These are phyloP conservation scores for Mus caroli DNA, from an alignment of 2,797 vertebrate species.

Conservation along the genomic window DNA sequence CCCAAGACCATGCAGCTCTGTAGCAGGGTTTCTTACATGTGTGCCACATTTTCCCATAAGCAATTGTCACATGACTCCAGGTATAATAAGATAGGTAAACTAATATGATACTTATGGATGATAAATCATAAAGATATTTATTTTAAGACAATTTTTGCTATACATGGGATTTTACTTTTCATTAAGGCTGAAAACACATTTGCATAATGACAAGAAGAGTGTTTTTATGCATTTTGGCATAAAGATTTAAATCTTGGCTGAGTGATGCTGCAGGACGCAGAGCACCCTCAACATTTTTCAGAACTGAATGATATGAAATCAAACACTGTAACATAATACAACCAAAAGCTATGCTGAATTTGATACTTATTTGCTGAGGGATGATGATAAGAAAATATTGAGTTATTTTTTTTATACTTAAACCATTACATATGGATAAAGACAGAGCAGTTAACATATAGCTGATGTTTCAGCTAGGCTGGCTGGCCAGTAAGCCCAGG, in stretches of 20 bases:
- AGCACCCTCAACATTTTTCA: not conserved
- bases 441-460: not conserved
- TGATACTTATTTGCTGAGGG: not conserved
- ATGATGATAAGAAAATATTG: not conserved
- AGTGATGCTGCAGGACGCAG: not conserved
- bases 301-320: not conserved
- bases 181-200: not conserved
- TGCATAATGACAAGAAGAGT: not conserved
- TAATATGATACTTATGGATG: not conserved
- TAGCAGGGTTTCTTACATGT: not conserved
- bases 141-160: not conserved
- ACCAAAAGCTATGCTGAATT: not conserved
- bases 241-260: not conserved
- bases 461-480: not conserved
- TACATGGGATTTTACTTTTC: not conserved
- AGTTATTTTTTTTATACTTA: not conserved
- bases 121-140: not conserved
- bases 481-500: not conserved
- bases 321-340: not conserved
- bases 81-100: not conserved
- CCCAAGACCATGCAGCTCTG: not conserved
- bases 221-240: not conserved
- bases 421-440: not conserved
- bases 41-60: not conserved
- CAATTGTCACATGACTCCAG: not conserved